These are phyloP conservation scores for Parazoanthus darwini DNA, from an alignment of 92 coral and sea anemone species.

Conservation along the genomic window DNA sequence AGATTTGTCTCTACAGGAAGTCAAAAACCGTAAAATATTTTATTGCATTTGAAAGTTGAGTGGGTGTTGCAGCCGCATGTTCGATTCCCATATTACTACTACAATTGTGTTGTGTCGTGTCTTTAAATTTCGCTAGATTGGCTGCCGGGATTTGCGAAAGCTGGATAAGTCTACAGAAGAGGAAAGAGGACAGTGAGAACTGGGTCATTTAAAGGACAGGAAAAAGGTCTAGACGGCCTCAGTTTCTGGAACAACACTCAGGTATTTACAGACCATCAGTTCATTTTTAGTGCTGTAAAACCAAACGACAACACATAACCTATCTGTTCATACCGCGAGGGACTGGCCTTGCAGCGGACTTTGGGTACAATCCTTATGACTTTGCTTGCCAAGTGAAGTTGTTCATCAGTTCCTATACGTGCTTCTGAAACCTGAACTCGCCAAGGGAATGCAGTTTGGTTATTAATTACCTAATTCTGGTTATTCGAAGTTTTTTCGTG, in stretches of 20 bases:
- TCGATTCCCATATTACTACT: not conserved
- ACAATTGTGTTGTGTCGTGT: not conserved
- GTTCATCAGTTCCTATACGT: too few species aligned
- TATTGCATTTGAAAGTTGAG: not conserved
- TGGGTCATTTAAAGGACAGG: not conserved
- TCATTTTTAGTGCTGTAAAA: not conserved
- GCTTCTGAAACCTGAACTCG: too few species aligned
- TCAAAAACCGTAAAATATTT: not conserved
- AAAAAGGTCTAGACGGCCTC: not conserved
- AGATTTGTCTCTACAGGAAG: not conserved
- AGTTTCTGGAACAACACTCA: not conserved
- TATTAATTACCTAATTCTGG: too few species aligned
- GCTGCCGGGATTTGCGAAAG: not conserved
- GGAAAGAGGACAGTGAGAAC: not conserved
- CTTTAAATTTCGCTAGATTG: not conserved
- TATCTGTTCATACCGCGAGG: too few species aligned
- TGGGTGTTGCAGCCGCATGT: not conserved
- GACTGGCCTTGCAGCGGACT: too few species aligned
- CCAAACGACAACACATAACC: not conserved
- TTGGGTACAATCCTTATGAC: too few species aligned
- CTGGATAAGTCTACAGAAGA: not conserved
- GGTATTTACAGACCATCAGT: not conserved
- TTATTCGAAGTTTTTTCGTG: too few species aligned
- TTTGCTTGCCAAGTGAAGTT: too few species aligned
- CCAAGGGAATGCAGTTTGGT: too few species aligned